Evolutionary conservation across 2,113 vertebrate genomes (phyloP).

Genomic region (Bungarus multicinctus): DNA sequence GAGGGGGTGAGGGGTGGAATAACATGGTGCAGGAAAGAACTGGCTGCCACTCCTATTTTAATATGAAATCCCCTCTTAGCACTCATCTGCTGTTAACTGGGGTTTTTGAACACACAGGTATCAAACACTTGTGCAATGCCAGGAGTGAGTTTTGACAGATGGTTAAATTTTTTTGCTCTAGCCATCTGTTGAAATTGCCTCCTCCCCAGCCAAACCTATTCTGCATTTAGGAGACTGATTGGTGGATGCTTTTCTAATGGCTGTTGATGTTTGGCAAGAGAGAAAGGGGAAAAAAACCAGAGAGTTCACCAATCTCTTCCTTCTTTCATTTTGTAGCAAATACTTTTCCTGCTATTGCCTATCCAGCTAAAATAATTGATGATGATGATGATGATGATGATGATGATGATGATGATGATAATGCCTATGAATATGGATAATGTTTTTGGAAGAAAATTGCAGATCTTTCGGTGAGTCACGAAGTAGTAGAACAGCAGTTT

Average conservation of each 20-base stretch:
- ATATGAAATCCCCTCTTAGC: neutral
- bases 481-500: too few species aligned
- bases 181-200: neutral
- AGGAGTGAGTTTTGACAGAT: neutral
- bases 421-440: too few species aligned
- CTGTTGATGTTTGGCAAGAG: neutral
- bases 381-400: too few species aligned
- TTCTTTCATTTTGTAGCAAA: neutral
- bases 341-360: neutral
- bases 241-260: neutral
- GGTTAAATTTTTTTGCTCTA: neutral
- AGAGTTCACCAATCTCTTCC: neutral
- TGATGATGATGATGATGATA: neutral
- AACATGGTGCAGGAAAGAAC: neutral
- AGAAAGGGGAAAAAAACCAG: neutral
- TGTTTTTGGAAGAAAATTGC: too few species aligned
- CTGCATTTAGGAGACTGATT: neutral
- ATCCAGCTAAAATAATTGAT: neutral
- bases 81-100: neutral
- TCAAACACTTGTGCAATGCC: neutral
- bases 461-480: too few species aligned
- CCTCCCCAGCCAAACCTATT: neutral
- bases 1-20: too few species aligned
- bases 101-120: too few species aligned
- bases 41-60: neutral